Conservation (phyloP, 2,113 vertebrate genomes). For the Tyto alba region DNA sequence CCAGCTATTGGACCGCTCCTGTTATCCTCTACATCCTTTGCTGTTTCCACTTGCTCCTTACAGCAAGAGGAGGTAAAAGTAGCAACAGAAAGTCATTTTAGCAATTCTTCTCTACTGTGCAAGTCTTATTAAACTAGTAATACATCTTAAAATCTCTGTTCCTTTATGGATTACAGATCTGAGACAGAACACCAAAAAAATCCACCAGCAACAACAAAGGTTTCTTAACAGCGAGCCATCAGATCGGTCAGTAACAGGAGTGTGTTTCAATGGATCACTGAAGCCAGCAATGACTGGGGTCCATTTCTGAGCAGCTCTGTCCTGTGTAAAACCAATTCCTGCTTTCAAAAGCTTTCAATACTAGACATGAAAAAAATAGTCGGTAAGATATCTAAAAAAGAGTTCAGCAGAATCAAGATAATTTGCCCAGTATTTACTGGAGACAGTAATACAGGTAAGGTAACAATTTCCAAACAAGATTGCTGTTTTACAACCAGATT, state of each 20-base stretch:
- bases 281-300: not conserved
- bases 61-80: not conserved
- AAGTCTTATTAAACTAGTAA: not conserved
- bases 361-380: not conserved
- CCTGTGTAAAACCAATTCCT: not conserved
- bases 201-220: not conserved
- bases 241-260: not conserved
- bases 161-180: not conserved
- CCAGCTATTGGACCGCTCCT: not conserved
- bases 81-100: not conserved
- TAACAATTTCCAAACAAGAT: not conserved
- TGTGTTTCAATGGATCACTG: not conserved
- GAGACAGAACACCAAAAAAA: not conserved
- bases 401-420: not conserved
- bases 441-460: not conserved
- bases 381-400: not conserved
- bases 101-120: not conserved
- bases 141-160: not conserved
- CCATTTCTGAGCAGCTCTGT: not conserved
- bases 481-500: not conserved
- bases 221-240: not conserved
- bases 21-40: not conserved
- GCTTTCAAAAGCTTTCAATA: not conserved
- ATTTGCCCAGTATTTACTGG: not conserved
- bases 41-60: not conserved